Conservation (phyloP, 2,888 invertebrate genomes). For the Eupithecia centaureata region DNA sequence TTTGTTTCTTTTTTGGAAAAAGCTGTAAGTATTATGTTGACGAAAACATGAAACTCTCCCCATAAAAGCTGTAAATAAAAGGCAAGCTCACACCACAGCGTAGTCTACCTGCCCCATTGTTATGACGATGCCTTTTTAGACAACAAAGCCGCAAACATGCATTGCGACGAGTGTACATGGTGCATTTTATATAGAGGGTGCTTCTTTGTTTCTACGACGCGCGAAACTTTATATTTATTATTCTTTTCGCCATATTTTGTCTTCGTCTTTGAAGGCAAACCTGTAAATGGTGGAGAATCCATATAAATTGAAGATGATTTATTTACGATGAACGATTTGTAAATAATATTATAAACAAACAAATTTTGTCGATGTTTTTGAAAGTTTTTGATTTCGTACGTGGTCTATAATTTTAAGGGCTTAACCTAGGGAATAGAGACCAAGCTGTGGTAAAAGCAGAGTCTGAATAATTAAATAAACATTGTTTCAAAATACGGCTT, state of each 20-base stretch:
- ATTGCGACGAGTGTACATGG: slow-evolving; percentile 55
- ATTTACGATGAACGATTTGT: no score
- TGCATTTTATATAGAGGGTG: slow-evolving; percentile 59
- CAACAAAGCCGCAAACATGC: slow-evolving; percentile 80
- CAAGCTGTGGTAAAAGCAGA: no score
- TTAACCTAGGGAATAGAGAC: slow-evolving; percentile 37
- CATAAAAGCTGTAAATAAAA: slow-evolving; percentile 22
- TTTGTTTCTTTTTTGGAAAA: neutral
- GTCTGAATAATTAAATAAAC: no score
- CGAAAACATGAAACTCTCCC: slow-evolving; percentile 10
- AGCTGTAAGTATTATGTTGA: neutral
- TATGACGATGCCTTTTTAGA: slow-evolving; percentile 68
- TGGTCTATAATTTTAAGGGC: no score
- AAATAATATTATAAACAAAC: no score
- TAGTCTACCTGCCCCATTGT: slow-evolving; percentile 66
- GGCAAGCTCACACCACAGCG: slow-evolving; percentile 51
- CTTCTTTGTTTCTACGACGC: neutral
- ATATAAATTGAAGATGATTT: no score
- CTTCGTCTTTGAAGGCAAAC: no score
- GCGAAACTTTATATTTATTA: neutral
- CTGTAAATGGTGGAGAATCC: no score
- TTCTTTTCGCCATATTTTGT: neutral
- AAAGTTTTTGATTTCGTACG: no score
- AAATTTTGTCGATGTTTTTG: no score
- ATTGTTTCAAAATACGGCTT: no score